Base-by-base conservation (phyloP, 2,797 vertebrate species). In the Sebastes glaucus region DNA sequence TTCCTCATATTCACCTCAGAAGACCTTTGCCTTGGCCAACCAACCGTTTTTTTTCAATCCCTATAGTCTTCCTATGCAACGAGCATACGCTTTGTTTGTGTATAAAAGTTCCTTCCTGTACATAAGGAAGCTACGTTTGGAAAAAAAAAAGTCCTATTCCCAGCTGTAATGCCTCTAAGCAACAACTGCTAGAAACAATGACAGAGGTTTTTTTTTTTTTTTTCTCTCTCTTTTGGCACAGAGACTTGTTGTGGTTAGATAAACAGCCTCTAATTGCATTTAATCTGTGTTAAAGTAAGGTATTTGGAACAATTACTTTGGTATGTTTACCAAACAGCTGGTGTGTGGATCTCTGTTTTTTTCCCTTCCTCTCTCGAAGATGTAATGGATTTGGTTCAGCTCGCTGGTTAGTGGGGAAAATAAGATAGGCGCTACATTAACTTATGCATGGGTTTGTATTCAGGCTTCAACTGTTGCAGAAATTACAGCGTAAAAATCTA, bases 311-410 rank as follows among this genome's bases (percentile, higher is more conserved):
- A 94, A 94, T 96, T 95, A 94, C 92, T 92, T 93, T 87, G 89
- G 91, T 90, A 85, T 93, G 91, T 95, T 94, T 92, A 93, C 92
- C 89, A 93, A 95, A 95, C 96, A 96, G 96, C 96, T 97, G 96
- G 96, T 97, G 96, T 95, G 83, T 77, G 82, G 78, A 80, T 79
- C n/a, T 11, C n/a, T n/a, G 61, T 71, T 84, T 77, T 84, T 76
- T 64, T 68, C 72, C 9, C 30, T 35, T 10, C 9, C 73, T 83
- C 65, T 78, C 57, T 73, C 67, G 53, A 25, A 88, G 74, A 88
- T 87, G 73, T 87, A 86, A 89, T 90, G 79, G 67, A 79, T 90
- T 90, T 90, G 87, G 82, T 87, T 93, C 85, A 90, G 80, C 84
- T 86, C 75, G 60, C 75, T 89, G 77, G 87, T 89, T 88, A 73